Base-by-base conservation (phyloP, 2,113 vertebrate genomes). In the Carassius auratus region DNA sequence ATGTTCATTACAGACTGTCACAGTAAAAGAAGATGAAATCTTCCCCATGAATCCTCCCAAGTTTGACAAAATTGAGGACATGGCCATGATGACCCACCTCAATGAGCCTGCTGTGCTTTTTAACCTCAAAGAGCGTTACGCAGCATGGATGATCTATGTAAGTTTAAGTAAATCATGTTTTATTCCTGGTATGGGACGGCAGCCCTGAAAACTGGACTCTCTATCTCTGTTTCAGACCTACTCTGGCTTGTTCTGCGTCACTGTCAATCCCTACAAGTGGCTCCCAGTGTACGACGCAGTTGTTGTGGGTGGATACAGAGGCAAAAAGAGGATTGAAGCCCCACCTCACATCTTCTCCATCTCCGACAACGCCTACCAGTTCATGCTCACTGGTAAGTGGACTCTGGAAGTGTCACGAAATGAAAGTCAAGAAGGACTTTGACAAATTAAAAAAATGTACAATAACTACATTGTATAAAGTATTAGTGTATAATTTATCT, bases 251-350 rank as follows among this genome's bases (percentile, higher is more conserved):
- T 97, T 97, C 93, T 97, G 96, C 0, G 93, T 96, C 91, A 97
- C 96, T 0, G 95, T 97, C 90, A 97, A 97, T 89, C 95, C 96
- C 91, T 96, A 96, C 90, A 96, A 96, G 92, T 96, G 96, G 95
- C 88, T 96, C 82, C 96, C 95, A 0, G 96, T 96, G 87, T 98
- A 97, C 23, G 93, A 95, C 33, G 0, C 73, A 50, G n/a, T 75
- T n/a, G 73, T 75, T 26, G 73, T 75, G 38, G 1, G 5, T 15
- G 73, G 73, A 50, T 75, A 75, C 42, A 75, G 73, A 75, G 73
- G 73, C 10, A 75, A 75, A 26, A 75, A 75, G 73, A 75, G 73
- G 68, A 1, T 71, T 71, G 68, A 71, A 71, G 68, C 68, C 33
- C 68, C 68, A 19, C 68, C 68, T 71, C 68, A 71, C 68, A 71